Evolutionary conservation across 2,113 vertebrate genomes (phyloP).

Genomic region (Rhinolophus ferrumequinum): DNA sequence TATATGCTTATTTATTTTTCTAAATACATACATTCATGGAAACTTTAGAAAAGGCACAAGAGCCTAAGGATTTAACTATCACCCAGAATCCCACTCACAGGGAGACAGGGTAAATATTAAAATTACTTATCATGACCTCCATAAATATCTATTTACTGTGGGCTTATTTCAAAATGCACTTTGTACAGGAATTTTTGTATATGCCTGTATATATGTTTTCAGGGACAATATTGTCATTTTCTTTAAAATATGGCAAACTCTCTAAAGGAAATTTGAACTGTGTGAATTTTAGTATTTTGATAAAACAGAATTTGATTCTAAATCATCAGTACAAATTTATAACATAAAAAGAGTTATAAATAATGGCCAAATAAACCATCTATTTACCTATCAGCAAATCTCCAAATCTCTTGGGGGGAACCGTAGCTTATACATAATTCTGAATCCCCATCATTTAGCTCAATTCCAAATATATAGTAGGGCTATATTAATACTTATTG

Average conservation of each 20-base stretch:
- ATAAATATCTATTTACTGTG: conserved; percentile 32
- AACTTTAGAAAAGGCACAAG: not conserved
- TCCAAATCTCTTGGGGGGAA: not conserved
- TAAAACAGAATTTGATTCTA: conserved; percentile 50
- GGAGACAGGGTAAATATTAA: not conserved
- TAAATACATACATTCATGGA: not conserved
- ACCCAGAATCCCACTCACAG: not conserved
- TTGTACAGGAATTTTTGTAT: not conserved
- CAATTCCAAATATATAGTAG: not conserved
- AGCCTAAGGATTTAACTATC: not conserved
- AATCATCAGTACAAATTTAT: not conserved
- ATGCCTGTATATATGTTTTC: conserved; percentile 33
- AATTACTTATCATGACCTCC: not conserved
- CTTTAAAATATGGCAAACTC: conserved; percentile 75
- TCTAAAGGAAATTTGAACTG: conserved; percentile 64
- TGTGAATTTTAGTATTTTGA: conserved; percentile 70
- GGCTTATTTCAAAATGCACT: conserved; percentile 63
- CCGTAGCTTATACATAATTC: not conserved
- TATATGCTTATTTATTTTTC: not conserved
- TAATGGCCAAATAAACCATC: not conserved
- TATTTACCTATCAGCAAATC: not conserved
- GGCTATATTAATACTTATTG: not conserved
- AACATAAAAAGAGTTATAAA: not conserved
- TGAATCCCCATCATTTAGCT: not conserved
- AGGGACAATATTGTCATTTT: conserved; percentile 52